Base-by-base conservation (phyloP, 2,888 invertebrate genomes). In the Tachina lurida region DNA sequence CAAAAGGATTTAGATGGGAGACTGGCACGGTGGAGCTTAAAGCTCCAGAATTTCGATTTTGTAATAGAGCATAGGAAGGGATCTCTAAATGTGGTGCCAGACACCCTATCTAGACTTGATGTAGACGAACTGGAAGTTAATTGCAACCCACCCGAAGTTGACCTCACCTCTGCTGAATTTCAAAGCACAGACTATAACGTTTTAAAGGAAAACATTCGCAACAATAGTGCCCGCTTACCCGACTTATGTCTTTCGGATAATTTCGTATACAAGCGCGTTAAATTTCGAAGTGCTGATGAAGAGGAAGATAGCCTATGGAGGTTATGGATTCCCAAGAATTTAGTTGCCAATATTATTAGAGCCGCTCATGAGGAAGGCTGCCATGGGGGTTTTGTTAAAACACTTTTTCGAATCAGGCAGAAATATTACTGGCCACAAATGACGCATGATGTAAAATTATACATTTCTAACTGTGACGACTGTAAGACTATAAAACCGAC, bases 181-280 rank as follows among this genome's bases (percentile, higher is more conserved):
- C 8, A 62, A 17, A 56, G 63, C 5, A 56, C 22, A 7, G 75
- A 70, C 22, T 83, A 83, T 45, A n/a, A 31, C 1, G 49, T 49
- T 3, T 65, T 79, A 10, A 49, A 47, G 15, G 49, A 63, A 13
- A 71, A 45, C 2, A 22, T 79, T 3, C 12, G 10, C 1, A 7
- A n/a, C 0, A 78, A 83, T 15, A 10, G 43, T 4, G 49, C 70
- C 3, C 4, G 4, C 10, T 39, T 73, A n/a, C 49, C 49, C n/a
- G 15, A 49, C 15, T n/a, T 49, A 49, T 49, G 49, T 5, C 49
- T 49, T 15, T 15, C 77, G 54, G 73, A 77, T 31, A 45, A 52
- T n/a, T 47, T 62, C 12, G n/a, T 84, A 4, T 84, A 67, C 19
- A n/a, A n/a, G n/a, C n/a, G 78, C 9, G 62, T 74, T 17, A 45